Evolutionary conservation across 2,888 invertebrate genomes (phyloP).

Genomic region (Pemphredon lugubris): DNA sequence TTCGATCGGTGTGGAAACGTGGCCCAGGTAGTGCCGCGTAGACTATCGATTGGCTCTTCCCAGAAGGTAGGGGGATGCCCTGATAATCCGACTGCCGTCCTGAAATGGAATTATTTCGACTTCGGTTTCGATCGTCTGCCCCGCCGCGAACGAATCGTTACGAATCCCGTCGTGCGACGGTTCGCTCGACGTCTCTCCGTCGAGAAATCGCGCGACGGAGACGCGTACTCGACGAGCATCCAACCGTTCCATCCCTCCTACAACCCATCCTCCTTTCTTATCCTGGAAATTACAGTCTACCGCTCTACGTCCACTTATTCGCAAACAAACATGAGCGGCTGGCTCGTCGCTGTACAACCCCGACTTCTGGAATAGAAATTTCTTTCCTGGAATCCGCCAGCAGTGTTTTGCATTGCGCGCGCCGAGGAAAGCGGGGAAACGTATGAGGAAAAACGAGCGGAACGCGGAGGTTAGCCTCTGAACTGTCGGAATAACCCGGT

Average conservation of each 20-base stretch:
- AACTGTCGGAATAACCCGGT: no score
- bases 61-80: slow-evolving; percentile 61
- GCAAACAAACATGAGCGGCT: slow-evolving; percentile 21
- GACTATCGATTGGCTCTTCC: slow-evolving; percentile 69
- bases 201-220: slow-evolving; percentile 28
- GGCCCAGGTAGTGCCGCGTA: slow-evolving; percentile 54
- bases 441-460: slow-evolving; percentile 5
- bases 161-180: no score
- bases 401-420: neutral
- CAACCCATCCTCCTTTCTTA: neutral
- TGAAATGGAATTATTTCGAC: slow-evolving; percentile 73
- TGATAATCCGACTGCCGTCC: slow-evolving; percentile 67
- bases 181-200: slow-evolving; percentile 10
- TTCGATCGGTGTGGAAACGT: slow-evolving; percentile 60
- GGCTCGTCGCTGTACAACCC: neutral
- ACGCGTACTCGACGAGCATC: slow-evolving; percentile 1
- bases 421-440: neutral
- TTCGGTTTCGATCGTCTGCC: slow-evolving; percentile 66
- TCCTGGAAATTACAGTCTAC: slow-evolving; percentile 9
- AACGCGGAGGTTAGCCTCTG: no score
- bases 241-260: slow-evolving; percentile 16
- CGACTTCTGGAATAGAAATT: slow-evolving; percentile 21
- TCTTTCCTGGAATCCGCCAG: slow-evolving; percentile 26
- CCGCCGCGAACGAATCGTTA: slow-evolving; percentile 38
- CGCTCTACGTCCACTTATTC: slow-evolving; percentile 16